Conservation (phyloP, 2,113 vertebrate species). For the Nesogale talazaci region DNA sequence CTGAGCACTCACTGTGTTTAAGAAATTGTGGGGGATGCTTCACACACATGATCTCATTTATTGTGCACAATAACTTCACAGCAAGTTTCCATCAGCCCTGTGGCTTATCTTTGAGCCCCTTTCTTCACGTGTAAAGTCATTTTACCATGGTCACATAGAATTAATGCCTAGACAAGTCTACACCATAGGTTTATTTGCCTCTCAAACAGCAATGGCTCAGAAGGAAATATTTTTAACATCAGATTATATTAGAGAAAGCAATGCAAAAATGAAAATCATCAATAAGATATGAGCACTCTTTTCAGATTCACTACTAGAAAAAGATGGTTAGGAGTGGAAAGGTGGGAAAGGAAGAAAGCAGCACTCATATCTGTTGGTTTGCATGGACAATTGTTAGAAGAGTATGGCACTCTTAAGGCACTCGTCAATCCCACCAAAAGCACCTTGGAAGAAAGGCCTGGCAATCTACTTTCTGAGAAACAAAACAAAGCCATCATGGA, state of each 20-base stretch:
- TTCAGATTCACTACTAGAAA: not conserved
- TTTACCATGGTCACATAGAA: not conserved
- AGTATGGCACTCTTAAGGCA: not conserved
- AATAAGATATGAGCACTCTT: not conserved
- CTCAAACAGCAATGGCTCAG: not conserved
- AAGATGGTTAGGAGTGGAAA: not conserved
- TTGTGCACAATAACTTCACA: not conserved
- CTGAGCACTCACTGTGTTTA: not conserved
- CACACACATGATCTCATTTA: not conserved
- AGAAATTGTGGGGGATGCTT: not conserved
- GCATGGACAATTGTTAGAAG: not conserved
- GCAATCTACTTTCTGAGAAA: not conserved
- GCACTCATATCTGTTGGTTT: not conserved
- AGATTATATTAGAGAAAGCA: slow-evolving; percentile 4
- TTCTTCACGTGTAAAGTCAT: not conserved
- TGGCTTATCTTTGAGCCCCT: not conserved
- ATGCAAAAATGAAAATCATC: not conserved
- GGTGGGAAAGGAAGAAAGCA: not conserved
- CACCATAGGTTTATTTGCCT: not conserved
- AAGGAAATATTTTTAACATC: not conserved
- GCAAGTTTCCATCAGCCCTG: not conserved
- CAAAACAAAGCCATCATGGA: not conserved
- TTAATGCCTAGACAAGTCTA: not conserved
- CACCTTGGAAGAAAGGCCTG: not conserved
- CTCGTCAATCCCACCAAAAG: not conserved